Percentiles rank a stretch among this genome's conserved stretches.
Conservation (phyloP, 1,140 invertebrate species). For the Calephelis virginiensis region DNA sequence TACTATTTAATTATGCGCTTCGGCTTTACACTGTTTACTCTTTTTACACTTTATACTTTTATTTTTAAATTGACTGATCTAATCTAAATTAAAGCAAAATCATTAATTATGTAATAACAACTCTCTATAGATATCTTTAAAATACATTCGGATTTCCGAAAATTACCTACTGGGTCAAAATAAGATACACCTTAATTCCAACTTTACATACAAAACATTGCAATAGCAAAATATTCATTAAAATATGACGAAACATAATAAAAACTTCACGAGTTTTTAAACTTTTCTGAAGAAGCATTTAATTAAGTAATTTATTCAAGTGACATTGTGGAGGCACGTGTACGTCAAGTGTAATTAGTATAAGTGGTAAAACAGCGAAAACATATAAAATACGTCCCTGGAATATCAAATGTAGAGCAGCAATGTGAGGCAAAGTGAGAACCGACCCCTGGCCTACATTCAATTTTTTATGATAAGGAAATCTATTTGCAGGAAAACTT, state of each 20-base stretch:
- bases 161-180: no score
- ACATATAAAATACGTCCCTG: constrained; percentile 50
- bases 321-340: constrained; percentile 22
- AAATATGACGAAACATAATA: not conserved
- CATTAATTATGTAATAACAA: no score
- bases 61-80: no score
- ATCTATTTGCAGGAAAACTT: no score
- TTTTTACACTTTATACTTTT: no score
- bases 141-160: no score
- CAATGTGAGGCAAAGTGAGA: constrained; percentile 57
- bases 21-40: no score
- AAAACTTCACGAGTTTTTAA: not conserved
- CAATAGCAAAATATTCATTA: not conserved
- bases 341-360: constrained; percentile 48
- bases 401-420: constrained; percentile 28
- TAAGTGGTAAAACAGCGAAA: constrained; percentile 43
- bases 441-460: constrained; percentile 59
- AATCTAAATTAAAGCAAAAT: no score
- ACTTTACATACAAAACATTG: no score
- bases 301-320: constrained; percentile 16
- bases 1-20: no score
- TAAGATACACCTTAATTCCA: no score
- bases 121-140: no score
- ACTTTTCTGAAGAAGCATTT: not conserved
- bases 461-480: constrained; percentile 66